These are phyloP conservation scores for Euwallacea similis DNA, from an alignment of 1,140 invertebrate genomes.

Conservation along the genomic window DNA sequence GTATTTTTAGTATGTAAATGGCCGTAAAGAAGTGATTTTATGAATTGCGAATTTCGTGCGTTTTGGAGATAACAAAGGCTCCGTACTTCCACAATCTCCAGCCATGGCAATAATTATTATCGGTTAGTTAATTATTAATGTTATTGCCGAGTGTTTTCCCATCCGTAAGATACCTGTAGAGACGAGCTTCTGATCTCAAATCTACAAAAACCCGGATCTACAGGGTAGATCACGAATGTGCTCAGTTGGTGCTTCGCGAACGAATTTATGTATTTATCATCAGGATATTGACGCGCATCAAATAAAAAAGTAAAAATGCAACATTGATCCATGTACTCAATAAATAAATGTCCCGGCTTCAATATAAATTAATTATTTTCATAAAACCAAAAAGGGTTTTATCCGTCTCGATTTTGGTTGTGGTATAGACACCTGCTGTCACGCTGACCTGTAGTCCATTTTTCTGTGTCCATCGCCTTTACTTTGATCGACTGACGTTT, in stretches of 20 bases:
- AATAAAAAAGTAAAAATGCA: constrained; percentile 7
- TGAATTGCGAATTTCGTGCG: too few species aligned
- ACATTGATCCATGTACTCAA: not conserved
- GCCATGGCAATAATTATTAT: too few species aligned
- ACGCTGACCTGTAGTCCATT: constrained; percentile 4
- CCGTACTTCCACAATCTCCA: too few species aligned
- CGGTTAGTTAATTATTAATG: too few species aligned
- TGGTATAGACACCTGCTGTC: constrained; percentile 26
- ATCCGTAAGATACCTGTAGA: constrained; percentile 99
- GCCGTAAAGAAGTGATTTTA: too few species aligned
- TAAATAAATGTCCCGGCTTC: constrained; percentile 3
- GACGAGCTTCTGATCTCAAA: constrained; percentile 94
- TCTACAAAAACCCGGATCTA: constrained; percentile 98
- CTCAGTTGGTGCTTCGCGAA: not conserved
- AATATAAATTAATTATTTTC: constrained; percentile 7
- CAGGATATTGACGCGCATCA: not conserved
- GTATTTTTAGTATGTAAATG: too few species aligned
- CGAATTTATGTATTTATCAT: not conserved
- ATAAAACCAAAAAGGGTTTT: constrained; percentile 7
- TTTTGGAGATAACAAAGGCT: too few species aligned
- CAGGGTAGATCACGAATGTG: constrained; percentile 97
- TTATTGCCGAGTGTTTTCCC: constrained; percentile 65
- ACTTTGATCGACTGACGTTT: constrained; percentile 32
- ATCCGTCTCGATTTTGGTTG: not conserved
- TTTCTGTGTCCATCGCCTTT: constrained; percentile 23